Conservation (phyloP, 2,113 vertebrate genomes). For the Scytalopus superciliaris region DNA sequence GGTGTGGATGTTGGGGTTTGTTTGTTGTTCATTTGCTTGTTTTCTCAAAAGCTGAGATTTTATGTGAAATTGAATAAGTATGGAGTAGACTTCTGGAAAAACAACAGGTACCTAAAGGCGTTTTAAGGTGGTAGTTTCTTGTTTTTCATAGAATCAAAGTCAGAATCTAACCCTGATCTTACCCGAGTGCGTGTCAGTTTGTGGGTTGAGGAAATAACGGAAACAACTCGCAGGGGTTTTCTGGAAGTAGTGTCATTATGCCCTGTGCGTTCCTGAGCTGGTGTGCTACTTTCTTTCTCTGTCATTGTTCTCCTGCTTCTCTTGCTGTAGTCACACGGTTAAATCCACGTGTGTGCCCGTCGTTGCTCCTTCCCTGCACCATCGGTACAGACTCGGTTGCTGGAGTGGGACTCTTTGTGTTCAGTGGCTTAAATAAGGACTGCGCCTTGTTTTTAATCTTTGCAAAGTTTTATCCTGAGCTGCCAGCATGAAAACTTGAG, state of each 20-base stretch:
- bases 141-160: neutral
- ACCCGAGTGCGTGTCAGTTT: neutral
- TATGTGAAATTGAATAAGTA: fast-evolving
- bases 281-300: neutral
- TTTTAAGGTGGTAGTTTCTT: neutral
- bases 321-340: neutral
- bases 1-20: neutral
- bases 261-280: neutral
- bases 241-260: neutral
- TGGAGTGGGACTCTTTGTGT: neutral
- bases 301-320: neutral
- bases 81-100: neutral
- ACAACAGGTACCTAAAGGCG: neutral
- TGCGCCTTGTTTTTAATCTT: neutral
- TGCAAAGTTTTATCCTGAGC: neutral
- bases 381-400: neutral
- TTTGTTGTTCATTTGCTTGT: neutral
- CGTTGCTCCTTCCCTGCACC: neutral
- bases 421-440: neutral
- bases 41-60: neutral
- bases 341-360: neutral
- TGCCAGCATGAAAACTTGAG: neutral
- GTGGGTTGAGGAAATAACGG: neutral
- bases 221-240: neutral
- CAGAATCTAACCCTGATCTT: neutral